Base-by-base conservation (phyloP, 2,888 invertebrate genomes). In the Ophioninae sp. region DNA sequence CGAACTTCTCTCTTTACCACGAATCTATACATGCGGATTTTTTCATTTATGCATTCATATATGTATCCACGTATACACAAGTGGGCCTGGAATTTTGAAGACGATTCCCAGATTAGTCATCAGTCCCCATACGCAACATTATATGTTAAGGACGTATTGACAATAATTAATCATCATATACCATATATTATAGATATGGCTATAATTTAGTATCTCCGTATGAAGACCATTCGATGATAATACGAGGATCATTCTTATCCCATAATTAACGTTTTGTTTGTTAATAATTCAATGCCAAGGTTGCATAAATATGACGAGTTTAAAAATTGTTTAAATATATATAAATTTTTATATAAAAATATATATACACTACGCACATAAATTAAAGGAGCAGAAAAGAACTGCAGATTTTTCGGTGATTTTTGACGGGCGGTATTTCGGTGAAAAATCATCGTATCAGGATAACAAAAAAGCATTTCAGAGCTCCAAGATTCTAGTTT, bases 1-100 rank as follows among this genome's bases (percentile, higher is more conserved):
- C 67, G 76, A 73, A 22, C 41, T 41, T 56, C 56, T 76, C 69
- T 30, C 69, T 77, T 30, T 23, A 22, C 23, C 67, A 9, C 58
- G 30, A 64, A 63, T 51, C 20, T 37, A 10, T 51, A 17, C 41
- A 37, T 20, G 41, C 9, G 41, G 20, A 17, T 22, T 20, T 59
- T 20, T 59, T 7, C 22, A 17, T 59, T 39, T 67, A 17, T 9
- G 23, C 3, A 59, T 20, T 8, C 17, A 59, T 22, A 63, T 37
- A 30, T 30, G 51, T 23, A 74, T 63, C 9, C 37, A 56, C 37
- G 30, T 59, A 59, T 20, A 37, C 17, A 56, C 23, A 37, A 13
- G n/a, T 9, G 23, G 23, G 30, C 30, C 56, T 9, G 22, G 13
- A 17, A 51, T 17, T 51, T 51, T 17, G 51, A 17, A 51, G 51